Conservation (phyloP, 2,797 vertebrate genomes). For the Acipenser oxyrinchus region DNA sequence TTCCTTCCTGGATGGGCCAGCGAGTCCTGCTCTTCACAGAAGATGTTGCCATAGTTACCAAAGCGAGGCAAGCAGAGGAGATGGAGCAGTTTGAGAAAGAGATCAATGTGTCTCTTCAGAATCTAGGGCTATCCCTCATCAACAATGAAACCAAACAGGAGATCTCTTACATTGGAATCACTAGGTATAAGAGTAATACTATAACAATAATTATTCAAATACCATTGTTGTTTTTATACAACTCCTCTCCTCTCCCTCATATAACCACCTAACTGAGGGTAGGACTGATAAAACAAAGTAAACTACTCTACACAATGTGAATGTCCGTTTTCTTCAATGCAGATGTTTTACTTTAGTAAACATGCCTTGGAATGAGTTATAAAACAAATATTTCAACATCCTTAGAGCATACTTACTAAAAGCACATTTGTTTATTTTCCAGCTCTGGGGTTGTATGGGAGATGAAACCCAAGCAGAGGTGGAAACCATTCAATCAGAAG, state of each 20-base stretch:
- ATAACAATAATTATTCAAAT: background rate
- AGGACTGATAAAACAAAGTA: no score
- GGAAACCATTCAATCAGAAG: constrained; percentile 89
- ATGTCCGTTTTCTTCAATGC: no score
- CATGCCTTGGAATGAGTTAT: no score
- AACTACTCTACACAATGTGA: no score
- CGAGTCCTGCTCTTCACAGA: constrained; percentile 88
- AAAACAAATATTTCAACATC: no score
- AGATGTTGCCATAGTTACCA: constrained; percentile 80
- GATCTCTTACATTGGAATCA: constrained; percentile 87
- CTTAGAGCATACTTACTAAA: no score
- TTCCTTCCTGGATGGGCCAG: constrained; percentile 86
- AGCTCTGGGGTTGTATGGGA: constrained; percentile 97
- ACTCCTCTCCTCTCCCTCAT: no score
- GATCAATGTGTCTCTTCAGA: constrained; percentile 78
- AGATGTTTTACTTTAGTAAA: no score
- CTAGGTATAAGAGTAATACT: constrained; percentile 61
- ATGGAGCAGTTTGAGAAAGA: constrained; percentile 87
- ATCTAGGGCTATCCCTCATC: constrained; percentile 80
- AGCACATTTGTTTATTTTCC: constrained; percentile 2
- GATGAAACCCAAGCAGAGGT: constrained; percentile 78
- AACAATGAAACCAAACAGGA: constrained; percentile 81
- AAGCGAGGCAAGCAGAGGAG: constrained; percentile 87
- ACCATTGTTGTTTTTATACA: background rate
- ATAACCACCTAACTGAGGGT: no score